Conservation (phyloP, 2,113 vertebrate genomes). For the Dissostichus mawsoni region DNA sequence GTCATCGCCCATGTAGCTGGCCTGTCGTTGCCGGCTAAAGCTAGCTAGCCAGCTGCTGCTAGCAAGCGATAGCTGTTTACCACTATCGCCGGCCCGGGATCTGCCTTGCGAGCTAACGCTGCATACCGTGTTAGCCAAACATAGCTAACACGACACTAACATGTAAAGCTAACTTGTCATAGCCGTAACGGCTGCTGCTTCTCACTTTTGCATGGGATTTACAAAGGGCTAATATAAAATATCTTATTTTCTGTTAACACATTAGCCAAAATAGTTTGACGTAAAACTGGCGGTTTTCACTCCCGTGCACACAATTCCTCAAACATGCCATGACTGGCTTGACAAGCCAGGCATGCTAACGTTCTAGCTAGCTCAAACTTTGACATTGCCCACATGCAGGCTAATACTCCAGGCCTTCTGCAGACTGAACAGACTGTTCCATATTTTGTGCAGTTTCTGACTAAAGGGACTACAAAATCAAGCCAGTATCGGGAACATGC, state of each 20-base stretch:
- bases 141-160: background rate
- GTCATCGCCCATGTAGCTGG: conserved; percentile 61
- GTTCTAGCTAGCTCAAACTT: conserved; percentile 69
- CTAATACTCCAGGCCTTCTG: conserved; percentile 51
- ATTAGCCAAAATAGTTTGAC: too few relatives aligned
- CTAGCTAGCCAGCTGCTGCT: conserved; percentile 33
- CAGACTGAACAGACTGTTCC: background rate
- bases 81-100: conserved; percentile 32
- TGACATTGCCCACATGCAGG: conserved; percentile 77
- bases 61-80: conserved; percentile 42
- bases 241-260: background rate
- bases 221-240: accelerated
- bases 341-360: conserved; percentile 39
- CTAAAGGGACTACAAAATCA: background rate
- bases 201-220: background rate
- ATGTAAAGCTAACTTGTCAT: conserved; percentile 12
- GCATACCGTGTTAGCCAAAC: conserved; percentile 28
- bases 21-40: conserved; percentile 45
- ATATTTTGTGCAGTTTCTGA: background rate
- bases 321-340: conserved; percentile 45
- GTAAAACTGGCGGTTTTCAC: background rate
- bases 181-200: background rate
- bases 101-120: conserved; percentile 43
- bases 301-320: conserved; percentile 9
- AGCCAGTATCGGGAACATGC: background rate